A percentile compares a stretch with the other conserved stretches of the same genome.
Conservation (phyloP, 1,140 invertebrate genomes). For the Gonioctena quinquepunctata region DNA sequence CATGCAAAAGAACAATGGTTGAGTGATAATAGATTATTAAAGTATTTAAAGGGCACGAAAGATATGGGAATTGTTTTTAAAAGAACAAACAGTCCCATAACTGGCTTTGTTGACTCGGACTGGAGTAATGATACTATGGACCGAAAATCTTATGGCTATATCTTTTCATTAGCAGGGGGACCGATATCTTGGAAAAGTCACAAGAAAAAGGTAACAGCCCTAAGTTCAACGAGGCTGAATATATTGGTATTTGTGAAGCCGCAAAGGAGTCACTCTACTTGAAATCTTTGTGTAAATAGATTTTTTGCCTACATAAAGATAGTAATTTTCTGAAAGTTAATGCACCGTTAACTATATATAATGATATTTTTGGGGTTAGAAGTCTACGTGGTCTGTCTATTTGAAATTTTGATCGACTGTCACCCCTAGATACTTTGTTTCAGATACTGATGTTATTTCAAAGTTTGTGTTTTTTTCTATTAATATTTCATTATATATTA, state of each 20-base stretch:
- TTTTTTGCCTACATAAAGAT: too few relatives aligned
- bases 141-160: constrained; percentile 48
- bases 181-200: constrained; percentile 39
- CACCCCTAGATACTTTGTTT: too few relatives aligned
- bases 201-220: constrained; percentile 42
- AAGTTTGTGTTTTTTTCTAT: too few relatives aligned
- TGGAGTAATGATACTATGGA: constrained; percentile 47
- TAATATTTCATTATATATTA: too few relatives aligned
- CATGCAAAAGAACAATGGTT: constrained; percentile 28
- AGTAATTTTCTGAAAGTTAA: too few relatives aligned
- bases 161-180: constrained; percentile 33
- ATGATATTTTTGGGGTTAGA: too few relatives aligned
- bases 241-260: constrained; percentile 35
- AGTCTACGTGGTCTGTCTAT: too few relatives aligned
- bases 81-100: constrained; percentile 9
- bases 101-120: constrained; percentile 50
- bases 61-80: constrained; percentile 19
- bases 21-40: constrained; percentile 20
- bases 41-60: constrained; percentile 29
- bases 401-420: too few relatives aligned
- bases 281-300: constrained; percentile 19
- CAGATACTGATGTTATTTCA: too few relatives aligned
- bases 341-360: too few relatives aligned
- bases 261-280: constrained; percentile 20
- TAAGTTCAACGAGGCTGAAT: constrained; percentile 52